Base-by-base conservation (phyloP, 2,888 invertebrate genomes). In the Nomada fabriciana region DNA sequence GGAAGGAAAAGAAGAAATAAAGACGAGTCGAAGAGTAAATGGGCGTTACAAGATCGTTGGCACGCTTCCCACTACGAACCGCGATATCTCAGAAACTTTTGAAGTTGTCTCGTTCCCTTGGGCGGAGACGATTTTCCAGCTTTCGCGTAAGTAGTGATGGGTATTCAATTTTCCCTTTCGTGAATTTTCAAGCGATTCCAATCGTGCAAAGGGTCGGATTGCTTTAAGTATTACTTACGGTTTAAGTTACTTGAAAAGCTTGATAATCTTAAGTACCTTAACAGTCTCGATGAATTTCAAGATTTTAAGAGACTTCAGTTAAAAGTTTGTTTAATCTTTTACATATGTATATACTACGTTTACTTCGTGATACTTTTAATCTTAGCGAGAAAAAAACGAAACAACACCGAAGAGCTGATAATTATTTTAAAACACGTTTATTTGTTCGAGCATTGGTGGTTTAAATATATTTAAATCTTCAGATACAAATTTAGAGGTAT, bases 1-100 rank as follows among this genome's bases (percentile, higher is more conserved):
- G 23, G 50, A 63, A 64, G 57, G 57, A 59, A 65, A 63, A 29
- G 50, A 55, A 57, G 70, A 76, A 36, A 52, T 53, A 67, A 73
- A 76, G 57, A 64, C 65, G 68, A 63, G 52, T 55, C 60, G 59
- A 60, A 78, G 63, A 68, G 65, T 68, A 86, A 86, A 80, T 82
- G 83, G 79, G 84, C 80, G 76, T 83, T 80, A 74, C 79, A 83
- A 71, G 83, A 79, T 81, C 77, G 85, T 85, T 79, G 85, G 80
- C 85, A 79, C 78, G 72, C 68, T 83, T 86, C 78, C 70, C 60
- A 50, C 80, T 75, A 72, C 75, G 83, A 85, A 79, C 80, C 73
- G 29, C 76, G 83, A 79, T 83, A 82, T 80, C 78, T 79, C 73
- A 80, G 78, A 86, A 86, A 86, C 83, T 86, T 85, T 79, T 67